Conservation (phyloP, 2,797 vertebrate genomes). For the Gastrophryne carolinensis region DNA sequence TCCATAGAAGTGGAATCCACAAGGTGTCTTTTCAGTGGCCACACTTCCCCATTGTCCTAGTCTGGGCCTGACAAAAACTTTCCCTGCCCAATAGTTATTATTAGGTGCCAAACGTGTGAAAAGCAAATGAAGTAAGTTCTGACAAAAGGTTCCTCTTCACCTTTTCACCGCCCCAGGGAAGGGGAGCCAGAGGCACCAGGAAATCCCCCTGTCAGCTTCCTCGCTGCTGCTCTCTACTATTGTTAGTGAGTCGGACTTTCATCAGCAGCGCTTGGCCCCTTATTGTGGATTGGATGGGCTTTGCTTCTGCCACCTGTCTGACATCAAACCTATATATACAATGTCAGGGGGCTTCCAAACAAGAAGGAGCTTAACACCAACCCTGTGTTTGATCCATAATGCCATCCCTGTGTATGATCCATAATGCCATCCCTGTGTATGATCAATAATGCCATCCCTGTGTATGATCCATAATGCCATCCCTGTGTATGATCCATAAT, state of each 20-base stretch:
- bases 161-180: slow-evolving; percentile 40
- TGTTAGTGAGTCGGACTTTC: slow-evolving; percentile 42
- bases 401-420: no score
- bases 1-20: neutral
- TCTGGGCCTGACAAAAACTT: slow-evolving; percentile 27
- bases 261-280: slow-evolving; percentile 48
- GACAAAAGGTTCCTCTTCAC: slow-evolving; percentile 46
- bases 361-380: no score
- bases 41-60: neutral
- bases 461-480: no score
- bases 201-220: slow-evolving; percentile 7
- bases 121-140: slow-evolving; percentile 60
- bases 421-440: no score
- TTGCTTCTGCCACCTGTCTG: slow-evolving; percentile 61
- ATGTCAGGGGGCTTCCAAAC: slow-evolving; percentile 51
- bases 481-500: no score
- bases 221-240: neutral
- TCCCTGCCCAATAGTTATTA: slow-evolving; percentile 58
- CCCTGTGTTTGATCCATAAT: no score
- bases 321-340: slow-evolving; percentile 65
- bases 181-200: neutral
- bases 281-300: slow-evolving; percentile 47
- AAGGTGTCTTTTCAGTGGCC: neutral
- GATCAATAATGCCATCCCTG: no score
- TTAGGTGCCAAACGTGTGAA: slow-evolving; percentile 59